These are phyloP conservation scores for Pterocles orientalis DNA, from an alignment of 2,113 vertebrate genomes.

Conservation along the genomic window DNA sequence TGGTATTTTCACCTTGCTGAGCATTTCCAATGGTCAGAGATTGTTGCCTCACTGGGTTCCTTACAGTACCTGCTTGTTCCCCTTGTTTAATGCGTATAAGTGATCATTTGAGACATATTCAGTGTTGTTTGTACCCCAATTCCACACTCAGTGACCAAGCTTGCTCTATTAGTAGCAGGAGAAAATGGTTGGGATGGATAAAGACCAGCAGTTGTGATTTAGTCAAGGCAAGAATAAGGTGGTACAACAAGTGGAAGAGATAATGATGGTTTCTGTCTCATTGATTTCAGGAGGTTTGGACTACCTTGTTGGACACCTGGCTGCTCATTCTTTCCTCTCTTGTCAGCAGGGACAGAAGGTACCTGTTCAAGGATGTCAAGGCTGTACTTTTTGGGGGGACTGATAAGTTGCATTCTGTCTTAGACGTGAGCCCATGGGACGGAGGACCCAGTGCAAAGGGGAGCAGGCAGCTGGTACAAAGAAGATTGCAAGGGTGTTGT, in stretches of 20 bases:
- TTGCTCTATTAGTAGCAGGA: background rate
- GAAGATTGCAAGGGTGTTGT: background rate
- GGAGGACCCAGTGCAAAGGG: background rate
- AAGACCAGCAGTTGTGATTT: background rate
- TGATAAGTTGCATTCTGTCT: background rate
- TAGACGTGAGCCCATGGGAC: background rate
- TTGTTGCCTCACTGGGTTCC: background rate
- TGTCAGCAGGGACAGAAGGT: background rate
- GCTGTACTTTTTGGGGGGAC: background rate
- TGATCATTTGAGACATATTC: background rate
- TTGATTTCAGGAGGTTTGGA: background rate
- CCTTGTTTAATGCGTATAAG: background rate
- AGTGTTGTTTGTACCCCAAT: background rate
- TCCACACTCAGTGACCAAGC: fast-evolving
- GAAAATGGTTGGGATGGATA: background rate
- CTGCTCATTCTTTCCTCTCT: background rate
- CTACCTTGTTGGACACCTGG: background rate
- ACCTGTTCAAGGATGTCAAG: background rate
- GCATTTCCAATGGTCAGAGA: background rate
- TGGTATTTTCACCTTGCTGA: background rate
- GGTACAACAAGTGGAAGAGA: background rate
- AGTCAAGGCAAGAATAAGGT: background rate
- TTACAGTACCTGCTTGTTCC: background rate
- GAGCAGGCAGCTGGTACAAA: background rate
- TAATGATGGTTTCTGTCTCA: background rate